Conservation (phyloP, 2,888 invertebrate genomes). For the Nasonia oneida region DNA sequence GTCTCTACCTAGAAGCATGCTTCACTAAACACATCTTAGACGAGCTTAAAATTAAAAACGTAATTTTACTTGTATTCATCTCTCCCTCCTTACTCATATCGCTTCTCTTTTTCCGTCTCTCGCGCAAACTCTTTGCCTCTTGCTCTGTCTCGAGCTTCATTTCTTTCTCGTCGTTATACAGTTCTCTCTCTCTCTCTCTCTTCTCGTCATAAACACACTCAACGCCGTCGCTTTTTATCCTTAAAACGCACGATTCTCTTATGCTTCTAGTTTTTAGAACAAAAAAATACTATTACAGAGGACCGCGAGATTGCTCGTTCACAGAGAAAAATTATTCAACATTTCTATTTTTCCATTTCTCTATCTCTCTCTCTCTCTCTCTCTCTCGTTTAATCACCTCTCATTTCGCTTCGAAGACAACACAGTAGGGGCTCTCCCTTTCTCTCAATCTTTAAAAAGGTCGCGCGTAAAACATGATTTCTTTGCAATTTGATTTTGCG, state of each 20-base stretch:
- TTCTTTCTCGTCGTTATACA: conserved; percentile 21
- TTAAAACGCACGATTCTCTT: conserved; percentile 50
- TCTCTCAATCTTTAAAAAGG: conserved; percentile 15
- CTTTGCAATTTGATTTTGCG: conserved; percentile 56
- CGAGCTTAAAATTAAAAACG: conserved; percentile 78
- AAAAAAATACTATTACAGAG: conserved; percentile 61
- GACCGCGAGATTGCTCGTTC: conserved; percentile 59
- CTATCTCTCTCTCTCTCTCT: background rate
- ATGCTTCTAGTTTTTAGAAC: conserved; percentile 57
- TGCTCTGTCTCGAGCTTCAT: conserved; percentile 15
- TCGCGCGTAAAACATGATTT: conserved; percentile 34
- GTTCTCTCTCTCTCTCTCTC: background rate
- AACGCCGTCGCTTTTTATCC: background rate
- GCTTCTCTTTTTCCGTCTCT: conserved; percentile 1
- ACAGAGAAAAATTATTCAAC: conserved; percentile 48
- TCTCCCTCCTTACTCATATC: conserved; percentile 17
- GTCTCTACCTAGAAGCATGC: conserved; percentile 78
- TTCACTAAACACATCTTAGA: conserved; percentile 78
- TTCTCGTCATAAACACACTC: conserved; percentile 11
- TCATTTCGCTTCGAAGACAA: conserved; percentile 33
- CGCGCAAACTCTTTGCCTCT: background rate
- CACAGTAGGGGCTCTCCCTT: conserved; percentile 3
- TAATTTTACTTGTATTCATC: conserved; percentile 72
- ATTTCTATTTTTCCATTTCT: conserved; percentile 2
- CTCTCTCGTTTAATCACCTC: background rate